Percentiles rank a stretch among this genome's conserved stretches.
phyloP scores from a whole-genome alignment of 2,113 vertebrate genomes.

The Hemibagrus wyckioides region DNA sequence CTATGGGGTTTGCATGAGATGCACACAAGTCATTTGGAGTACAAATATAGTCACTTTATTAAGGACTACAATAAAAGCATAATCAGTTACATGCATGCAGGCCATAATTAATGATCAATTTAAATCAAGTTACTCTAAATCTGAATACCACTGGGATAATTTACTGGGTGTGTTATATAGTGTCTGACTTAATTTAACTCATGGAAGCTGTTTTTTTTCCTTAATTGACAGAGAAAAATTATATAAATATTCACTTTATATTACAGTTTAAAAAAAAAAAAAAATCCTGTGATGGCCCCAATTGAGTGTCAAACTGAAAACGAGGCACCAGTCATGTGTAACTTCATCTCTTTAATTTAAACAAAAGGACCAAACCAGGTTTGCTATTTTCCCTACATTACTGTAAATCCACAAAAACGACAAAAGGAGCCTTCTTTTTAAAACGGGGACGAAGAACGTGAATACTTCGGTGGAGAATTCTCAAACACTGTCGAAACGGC shows the following conservation, averaged over 20 bases:
- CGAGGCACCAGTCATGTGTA: conserved; percentile 34
- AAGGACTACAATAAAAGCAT: conserved; percentile 73
- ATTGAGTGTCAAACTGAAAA: conserved; percentile 36
- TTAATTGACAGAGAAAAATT: conserved; percentile 22
- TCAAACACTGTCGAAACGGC: conserved; percentile 47
- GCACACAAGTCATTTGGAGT: conserved; percentile 50
- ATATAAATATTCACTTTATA: conserved; percentile 41
- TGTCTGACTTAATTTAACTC: conserved; percentile 19
- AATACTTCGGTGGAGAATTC: conserved; percentile 33
- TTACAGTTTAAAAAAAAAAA: conserved; percentile 16
- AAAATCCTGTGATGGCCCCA: conserved; percentile 18
- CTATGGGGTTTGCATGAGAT: background rate
- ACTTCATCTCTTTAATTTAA: conserved; percentile 30
- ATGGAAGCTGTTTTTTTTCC: background rate
- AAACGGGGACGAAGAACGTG: conserved; percentile 22
- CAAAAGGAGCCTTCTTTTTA: conserved; percentile 27
- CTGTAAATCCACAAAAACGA: conserved; percentile 49
- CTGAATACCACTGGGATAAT: conserved; percentile 51
- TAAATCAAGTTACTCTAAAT: conserved; percentile 64
- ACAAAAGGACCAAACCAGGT: conserved; percentile 30
- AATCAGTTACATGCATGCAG: conserved; percentile 74
- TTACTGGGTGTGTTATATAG: conserved; percentile 36
- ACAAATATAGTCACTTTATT: conserved; percentile 83
- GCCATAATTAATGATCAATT: conserved; percentile 61
- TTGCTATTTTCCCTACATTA: conserved; percentile 26